These are phyloP conservation scores for Pitta sordida DNA, from an alignment of 2,113 vertebrate species.

Conservation along the genomic window DNA sequence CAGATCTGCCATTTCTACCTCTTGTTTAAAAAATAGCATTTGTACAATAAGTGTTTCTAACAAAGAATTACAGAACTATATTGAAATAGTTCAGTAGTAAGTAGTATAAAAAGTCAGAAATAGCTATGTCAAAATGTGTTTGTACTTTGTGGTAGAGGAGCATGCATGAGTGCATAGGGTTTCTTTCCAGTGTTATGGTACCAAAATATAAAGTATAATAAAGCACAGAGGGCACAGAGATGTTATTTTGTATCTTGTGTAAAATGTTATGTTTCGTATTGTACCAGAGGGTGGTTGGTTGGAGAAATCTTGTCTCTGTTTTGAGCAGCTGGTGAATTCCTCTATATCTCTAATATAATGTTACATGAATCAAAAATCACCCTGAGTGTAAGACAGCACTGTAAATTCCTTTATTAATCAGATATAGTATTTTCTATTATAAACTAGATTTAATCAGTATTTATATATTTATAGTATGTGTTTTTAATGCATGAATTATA, in stretches of 20 bases:
- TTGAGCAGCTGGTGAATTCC: neutral
- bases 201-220: neutral
- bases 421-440: neutral
- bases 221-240: neutral
- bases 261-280: neutral
- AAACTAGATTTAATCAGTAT: neutral
- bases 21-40: neutral
- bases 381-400: neutral
- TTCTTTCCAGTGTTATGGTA: neutral
- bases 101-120: neutral
- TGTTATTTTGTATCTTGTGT: neutral
- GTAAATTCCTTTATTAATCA: neutral
- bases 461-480: neutral
- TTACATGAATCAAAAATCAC: neutral
- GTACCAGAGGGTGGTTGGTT: neutral
- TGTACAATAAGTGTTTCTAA: neutral
- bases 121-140: neutral
- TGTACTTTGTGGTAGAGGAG: neutral
- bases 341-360: neutral
- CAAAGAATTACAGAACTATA: neutral
- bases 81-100: neutral
- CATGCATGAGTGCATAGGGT: neutral
- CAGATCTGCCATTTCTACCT: neutral
- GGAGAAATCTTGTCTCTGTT: neutral
- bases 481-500: neutral